phyloP scores from a whole-genome alignment of 2,888 invertebrate species.

The Pelosia muscerda region DNA sequence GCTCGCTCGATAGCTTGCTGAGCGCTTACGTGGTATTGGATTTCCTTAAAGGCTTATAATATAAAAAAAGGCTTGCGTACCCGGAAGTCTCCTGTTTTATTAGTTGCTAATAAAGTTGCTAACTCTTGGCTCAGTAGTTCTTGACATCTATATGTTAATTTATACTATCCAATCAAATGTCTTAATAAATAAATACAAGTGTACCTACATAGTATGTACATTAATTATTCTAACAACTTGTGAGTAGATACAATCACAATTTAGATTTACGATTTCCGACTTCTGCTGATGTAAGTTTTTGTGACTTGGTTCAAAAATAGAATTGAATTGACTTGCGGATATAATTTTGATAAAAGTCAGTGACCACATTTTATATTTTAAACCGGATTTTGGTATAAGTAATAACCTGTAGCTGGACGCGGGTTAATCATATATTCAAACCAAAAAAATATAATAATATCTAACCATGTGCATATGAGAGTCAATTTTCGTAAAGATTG shows the following conservation, averaged over 20 bases:
- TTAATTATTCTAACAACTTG: not conserved
- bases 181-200: not conserved
- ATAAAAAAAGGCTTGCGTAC: too few relatives aligned
- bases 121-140: not conserved
- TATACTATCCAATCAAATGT: not conserved
- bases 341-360: not conserved
- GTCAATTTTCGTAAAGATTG: too few relatives aligned
- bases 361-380: not conserved
- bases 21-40: too few relatives aligned
- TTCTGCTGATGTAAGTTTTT: not conserved
- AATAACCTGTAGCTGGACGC: not conserved
- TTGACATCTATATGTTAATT: not conserved
- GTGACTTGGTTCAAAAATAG: not conserved
- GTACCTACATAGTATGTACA: not conserved
- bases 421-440: too few relatives aligned
- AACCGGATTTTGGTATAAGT: constrained; percentile 1
- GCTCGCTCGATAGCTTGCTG: too few relatives aligned
- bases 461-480: too few relatives aligned
- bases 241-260: not conserved
- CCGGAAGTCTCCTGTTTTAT: not conserved
- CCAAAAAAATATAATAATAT: too few relatives aligned
- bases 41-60: too few relatives aligned
- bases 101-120: not conserved
- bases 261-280: not conserved
- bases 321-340: not conserved